phyloP scores from a whole-genome alignment of 2,113 vertebrate genomes.

The Callopanchax toddi region DNA sequence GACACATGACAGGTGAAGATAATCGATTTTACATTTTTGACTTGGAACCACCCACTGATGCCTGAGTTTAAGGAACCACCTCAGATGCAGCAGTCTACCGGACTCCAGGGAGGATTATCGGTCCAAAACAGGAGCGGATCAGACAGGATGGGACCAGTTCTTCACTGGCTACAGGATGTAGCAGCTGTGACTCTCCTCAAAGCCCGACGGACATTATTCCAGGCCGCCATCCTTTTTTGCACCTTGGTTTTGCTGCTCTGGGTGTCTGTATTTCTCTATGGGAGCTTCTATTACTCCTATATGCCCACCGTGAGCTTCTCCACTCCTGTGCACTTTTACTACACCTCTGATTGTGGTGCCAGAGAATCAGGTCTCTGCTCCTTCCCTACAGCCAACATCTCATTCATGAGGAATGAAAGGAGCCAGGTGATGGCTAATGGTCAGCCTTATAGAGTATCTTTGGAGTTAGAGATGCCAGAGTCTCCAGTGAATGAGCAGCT shows the following conservation, averaged over 20 bases:
- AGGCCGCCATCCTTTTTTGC: slow-evolving; percentile 84
- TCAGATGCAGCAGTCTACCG: slow-evolving; percentile 23
- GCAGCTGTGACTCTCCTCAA: slow-evolving; percentile 80
- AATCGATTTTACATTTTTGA: slow-evolving; percentile 34
- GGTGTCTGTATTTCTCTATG: slow-evolving; percentile 91
- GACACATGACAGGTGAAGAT: slow-evolving; percentile 32
- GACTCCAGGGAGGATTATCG: slow-evolving; percentile 10
- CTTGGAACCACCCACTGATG: slow-evolving; percentile 53
- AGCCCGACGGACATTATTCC: slow-evolving; percentile 85
- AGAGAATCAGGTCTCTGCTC: slow-evolving; percentile 81
- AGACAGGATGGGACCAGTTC: slow-evolving; percentile 64
- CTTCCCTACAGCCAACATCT: slow-evolving; percentile 88
- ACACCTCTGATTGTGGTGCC: slow-evolving; percentile 84
- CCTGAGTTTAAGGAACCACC: slow-evolving; percentile 27
- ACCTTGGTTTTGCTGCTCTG: slow-evolving; percentile 86
- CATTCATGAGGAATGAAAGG: slow-evolving; percentile 83
- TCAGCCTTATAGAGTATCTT: slow-evolving; percentile 86
- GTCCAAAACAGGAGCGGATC: slow-evolving; percentile 21
- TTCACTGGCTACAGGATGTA: slow-evolving; percentile 87
- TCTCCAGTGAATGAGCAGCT: slow-evolving; percentile 87
- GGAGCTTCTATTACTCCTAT: slow-evolving; percentile 94
- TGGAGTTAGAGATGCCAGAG: slow-evolving; percentile 89
- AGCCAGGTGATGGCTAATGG: slow-evolving; percentile 88
- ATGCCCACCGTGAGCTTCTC: slow-evolving; percentile 91
- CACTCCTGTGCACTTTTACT: slow-evolving; percentile 86